Conservation (phyloP, 2,113 vertebrate species). For the Oreochromis aureus region DNA sequence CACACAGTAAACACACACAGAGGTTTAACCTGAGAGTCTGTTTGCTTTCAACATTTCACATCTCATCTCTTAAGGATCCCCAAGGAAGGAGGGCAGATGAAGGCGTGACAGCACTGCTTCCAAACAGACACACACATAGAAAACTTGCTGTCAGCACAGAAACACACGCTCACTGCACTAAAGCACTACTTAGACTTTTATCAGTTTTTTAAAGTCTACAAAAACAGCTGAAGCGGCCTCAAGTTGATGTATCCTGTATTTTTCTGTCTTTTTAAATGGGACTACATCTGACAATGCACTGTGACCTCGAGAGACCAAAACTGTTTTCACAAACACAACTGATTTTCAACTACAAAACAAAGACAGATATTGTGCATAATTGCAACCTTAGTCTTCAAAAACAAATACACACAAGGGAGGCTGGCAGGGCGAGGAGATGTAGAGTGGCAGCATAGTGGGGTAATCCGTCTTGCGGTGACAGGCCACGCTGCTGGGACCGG, state of each 20-base stretch:
- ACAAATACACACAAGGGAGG: neutral
- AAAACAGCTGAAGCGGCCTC: neutral
- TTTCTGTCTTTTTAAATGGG: neutral
- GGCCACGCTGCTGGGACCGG: constrained; percentile 13
- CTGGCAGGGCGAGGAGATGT: neutral
- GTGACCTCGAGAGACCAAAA: neutral
- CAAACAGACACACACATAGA: neutral
- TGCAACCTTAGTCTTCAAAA: neutral
- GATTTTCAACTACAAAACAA: neutral
- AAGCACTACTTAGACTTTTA: neutral
- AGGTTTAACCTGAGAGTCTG: neutral
- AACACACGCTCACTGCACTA: neutral
- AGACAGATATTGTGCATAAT: neutral
- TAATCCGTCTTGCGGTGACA: constrained; percentile 65
- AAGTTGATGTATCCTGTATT: neutral
- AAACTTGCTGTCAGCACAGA: neutral
- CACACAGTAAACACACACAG: neutral
- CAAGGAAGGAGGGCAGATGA: neutral
- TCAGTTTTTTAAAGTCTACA: neutral
- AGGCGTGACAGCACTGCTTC: neutral
- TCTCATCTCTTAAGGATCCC: neutral
- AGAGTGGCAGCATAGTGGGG: constrained; percentile 36
- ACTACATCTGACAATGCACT: neutral
- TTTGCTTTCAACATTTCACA: neutral
- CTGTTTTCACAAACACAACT: neutral